Evolutionary conservation across 2,113 vertebrate genomes (phyloP), one percentile per base, ranked within the genome.

Genomic region (Tinamus guttatus): DNA sequence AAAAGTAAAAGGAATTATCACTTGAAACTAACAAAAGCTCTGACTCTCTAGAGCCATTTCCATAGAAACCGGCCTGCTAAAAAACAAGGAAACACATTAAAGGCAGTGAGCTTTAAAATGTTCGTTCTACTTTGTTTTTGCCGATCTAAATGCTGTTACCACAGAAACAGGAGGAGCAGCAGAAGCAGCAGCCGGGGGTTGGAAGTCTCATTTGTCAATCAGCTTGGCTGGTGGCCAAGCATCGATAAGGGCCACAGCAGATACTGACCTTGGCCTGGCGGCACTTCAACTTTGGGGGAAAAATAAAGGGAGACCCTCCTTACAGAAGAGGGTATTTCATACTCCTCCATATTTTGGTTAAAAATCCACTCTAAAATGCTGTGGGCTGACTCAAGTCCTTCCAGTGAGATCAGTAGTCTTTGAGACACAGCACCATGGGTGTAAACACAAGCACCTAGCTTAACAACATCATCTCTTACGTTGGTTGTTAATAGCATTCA

Each of bases 81-180:
- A 94, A 95, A 93, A 43, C 77, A 90, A 87, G 88, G 77, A 77
- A 88, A 78, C 60, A 65, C 80, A 92, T 87, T 92, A 95, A 90
- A 92, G 84, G 81, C 88, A 84, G 77, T 58, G 34, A 91, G 88
- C 83, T 93, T 92, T 81, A 86, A 88, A 92, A 81, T 47, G 69
- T 43, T 95, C 83, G 11, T 78, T 94, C 90, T 93, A 86, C 92
- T 88, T 93, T 89, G 80, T 7, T 79, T 93, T 69, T 94, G 81
- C 93, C 82, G 93, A 96, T 93, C 92, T 88, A 81, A 92, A 71
- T 65, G 88, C 90, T 93, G 94, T 96, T 96, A 90, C 94, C 94
- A 96, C 92, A 97, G 96, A 96, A 96, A 96, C 93, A 93, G 77
- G 30, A 88, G 76, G 54, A 88, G 93, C 64, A 90, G 80, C 32